phyloP scores from a whole-genome alignment of 2,113 vertebrate species.

The Oryzias celebensis region DNA sequence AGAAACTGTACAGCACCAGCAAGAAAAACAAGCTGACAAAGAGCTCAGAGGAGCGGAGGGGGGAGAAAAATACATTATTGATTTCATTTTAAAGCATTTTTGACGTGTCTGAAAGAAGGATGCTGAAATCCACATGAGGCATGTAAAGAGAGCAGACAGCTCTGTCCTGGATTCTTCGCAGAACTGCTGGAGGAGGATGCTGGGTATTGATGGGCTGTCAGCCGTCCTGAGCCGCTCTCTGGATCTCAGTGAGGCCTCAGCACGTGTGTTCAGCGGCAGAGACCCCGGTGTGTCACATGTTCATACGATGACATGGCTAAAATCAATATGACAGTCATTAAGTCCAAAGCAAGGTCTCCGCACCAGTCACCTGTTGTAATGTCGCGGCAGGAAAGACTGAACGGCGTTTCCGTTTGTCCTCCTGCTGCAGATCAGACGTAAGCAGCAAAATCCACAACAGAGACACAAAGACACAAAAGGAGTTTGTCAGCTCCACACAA shows the following conservation, averaged over 20 bases:
- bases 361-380: no score
- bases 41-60: background rate
- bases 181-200: slow-evolving; percentile 17
- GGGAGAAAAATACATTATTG: background rate
- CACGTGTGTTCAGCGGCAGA: background rate
- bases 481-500: no score
- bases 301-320: no score
- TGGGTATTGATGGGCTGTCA: slow-evolving; percentile 8
- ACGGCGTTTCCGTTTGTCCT: no score
- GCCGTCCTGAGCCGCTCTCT: background rate
- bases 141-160: background rate
- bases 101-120: background rate
- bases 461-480: no score
- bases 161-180: background rate
- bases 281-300: no score
- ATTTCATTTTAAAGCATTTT: slow-evolving; percentile 4
- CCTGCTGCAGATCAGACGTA: no score
- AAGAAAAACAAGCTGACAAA: background rate
- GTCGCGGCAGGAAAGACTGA: no score
- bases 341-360: no score
- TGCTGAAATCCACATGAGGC: slow-evolving; percentile 6
- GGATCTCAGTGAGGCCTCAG: background rate
- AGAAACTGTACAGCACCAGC: background rate
- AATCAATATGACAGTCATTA: no score
- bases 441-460: no score